Conservation (phyloP, 2,888 invertebrate species). For the Cephus pygmeus region DNA sequence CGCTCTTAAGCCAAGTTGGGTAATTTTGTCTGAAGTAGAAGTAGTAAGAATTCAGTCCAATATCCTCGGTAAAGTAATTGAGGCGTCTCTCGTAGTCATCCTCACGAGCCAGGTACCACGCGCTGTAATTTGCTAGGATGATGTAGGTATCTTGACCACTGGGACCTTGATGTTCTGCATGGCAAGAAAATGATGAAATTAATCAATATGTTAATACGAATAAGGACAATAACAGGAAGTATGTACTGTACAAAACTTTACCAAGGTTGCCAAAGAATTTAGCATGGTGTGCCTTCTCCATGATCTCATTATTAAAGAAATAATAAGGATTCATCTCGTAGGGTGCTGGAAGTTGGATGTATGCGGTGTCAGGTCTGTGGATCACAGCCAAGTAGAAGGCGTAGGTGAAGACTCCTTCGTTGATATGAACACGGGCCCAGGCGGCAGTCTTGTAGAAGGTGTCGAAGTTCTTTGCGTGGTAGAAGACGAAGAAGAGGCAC, state of each 20-base stretch:
- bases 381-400: constrained; percentile 73
- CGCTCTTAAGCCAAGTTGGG: constrained; percentile 74
- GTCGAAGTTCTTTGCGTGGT: constrained; percentile 61
- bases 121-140: constrained; percentile 72
- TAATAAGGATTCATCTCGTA: constrained; percentile 77
- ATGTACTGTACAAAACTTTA: constrained; percentile 11
- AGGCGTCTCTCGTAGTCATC: constrained; percentile 71
- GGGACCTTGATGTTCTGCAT: constrained; percentile 38
- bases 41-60: constrained; percentile 76
- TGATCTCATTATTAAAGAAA: constrained; percentile 72
- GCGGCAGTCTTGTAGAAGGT: constrained; percentile 63
- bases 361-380: constrained; percentile 71
- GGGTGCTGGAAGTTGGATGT: constrained; percentile 73
- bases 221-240: not conserved
- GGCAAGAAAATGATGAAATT: constrained; percentile 1
- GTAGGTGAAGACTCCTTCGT: constrained; percentile 70
- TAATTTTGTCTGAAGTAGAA: constrained; percentile 73
- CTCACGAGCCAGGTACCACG: constrained; percentile 67
- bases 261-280: constrained; percentile 60
- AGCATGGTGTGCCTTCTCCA: constrained; percentile 65
- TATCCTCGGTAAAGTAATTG: constrained; percentile 78
- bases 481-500: constrained; percentile 58
- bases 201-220: not conserved
- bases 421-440: constrained; percentile 62
- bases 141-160: constrained; percentile 66